Evolutionary conservation across 2,888 invertebrate species (phyloP).

Genomic region (Acleris emargana): DNA sequence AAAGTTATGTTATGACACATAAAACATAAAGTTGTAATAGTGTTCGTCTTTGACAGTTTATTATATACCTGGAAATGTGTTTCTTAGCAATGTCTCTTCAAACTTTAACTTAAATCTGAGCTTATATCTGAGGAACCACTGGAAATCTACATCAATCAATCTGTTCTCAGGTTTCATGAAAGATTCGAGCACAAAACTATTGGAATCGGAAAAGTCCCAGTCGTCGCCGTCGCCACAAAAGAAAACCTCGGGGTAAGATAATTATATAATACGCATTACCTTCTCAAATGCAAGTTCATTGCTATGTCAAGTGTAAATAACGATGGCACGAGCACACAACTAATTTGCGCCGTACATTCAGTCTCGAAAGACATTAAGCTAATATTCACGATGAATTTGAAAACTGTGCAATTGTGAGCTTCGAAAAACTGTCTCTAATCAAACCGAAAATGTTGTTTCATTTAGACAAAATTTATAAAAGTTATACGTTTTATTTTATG

Average conservation of each 20-base stretch:
- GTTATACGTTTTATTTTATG: too few species aligned
- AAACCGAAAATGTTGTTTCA: too few species aligned
- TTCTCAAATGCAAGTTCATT: conserved; percentile 10
- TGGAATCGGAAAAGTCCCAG: conserved; percentile 76
- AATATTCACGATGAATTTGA: conserved; percentile 18
- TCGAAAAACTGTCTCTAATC: too few species aligned
- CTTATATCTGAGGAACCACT: too few species aligned
- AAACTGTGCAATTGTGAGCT: conserved; percentile 25
- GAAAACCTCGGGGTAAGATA: conserved; percentile 76
- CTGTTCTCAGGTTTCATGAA: conserved; percentile 70
- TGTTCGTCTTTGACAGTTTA: too few species aligned
- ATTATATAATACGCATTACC: conserved; percentile 4
- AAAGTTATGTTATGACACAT: too few species aligned
- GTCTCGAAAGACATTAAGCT: conserved; percentile 1
- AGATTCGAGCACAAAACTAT: conserved; percentile 74
- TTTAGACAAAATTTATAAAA: too few species aligned
- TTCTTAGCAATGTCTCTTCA: too few species aligned
- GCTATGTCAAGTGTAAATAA: conserved; percentile 59
- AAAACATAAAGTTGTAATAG: too few species aligned
- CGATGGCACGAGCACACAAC: conserved; percentile 57
- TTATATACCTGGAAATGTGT: too few species aligned
- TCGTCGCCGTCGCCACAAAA: conserved; percentile 70
- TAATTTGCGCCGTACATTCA: conserved; percentile 49
- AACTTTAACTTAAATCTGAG: too few species aligned
- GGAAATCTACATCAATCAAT: neutral